A percentile compares a stretch with the other conserved stretches of the same genome.
Conservation (phyloP, 2,113 vertebrate genomes). For the Chauna torquata region DNA sequence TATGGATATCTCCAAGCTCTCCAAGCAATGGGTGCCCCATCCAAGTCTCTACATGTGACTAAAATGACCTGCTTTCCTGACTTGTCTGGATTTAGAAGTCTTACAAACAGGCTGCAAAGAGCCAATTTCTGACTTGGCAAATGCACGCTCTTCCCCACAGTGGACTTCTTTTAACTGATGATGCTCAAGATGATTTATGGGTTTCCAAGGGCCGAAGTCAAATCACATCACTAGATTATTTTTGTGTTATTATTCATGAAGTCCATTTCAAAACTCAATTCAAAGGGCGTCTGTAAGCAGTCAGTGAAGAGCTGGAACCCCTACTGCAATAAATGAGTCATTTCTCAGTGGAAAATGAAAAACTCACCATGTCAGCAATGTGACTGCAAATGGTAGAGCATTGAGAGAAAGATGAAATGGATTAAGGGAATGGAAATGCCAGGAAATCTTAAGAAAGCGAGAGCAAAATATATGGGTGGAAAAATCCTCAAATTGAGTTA, state of each 20-base stretch:
- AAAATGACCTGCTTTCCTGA: slow-evolving; percentile 17
- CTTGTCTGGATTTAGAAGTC: neutral
- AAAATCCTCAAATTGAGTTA: neutral
- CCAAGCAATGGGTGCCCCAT: neutral
- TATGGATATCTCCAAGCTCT: neutral
- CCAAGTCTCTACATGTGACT: slow-evolving; percentile 24
- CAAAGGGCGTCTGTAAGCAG: slow-evolving; percentile 47
- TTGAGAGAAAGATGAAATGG: neutral
- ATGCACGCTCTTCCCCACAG: neutral
- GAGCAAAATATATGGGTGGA: neutral
- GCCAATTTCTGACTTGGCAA: slow-evolving; percentile 57
- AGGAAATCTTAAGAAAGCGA: neutral
- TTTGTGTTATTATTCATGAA: slow-evolving; percentile 69
- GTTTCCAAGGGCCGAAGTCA: slow-evolving; percentile 52
- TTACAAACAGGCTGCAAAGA: neutral
- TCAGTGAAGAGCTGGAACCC: slow-evolving; percentile 54
- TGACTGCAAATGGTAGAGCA: neutral
- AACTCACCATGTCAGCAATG: slow-evolving; percentile 51
- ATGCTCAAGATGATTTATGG: slow-evolving; percentile 55
- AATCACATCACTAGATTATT: slow-evolving; percentile 55
- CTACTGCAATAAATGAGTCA: slow-evolving; percentile 70
- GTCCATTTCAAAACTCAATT: slow-evolving; percentile 53
- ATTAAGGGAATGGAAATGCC: slow-evolving; percentile 23
- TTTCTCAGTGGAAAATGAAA: slow-evolving; percentile 62
- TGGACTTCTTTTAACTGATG: slow-evolving; percentile 48